These are phyloP conservation scores for Pseudopleuronectes americanus DNA, from an alignment of 2,797 vertebrate species.

Conservation along the genomic window DNA sequence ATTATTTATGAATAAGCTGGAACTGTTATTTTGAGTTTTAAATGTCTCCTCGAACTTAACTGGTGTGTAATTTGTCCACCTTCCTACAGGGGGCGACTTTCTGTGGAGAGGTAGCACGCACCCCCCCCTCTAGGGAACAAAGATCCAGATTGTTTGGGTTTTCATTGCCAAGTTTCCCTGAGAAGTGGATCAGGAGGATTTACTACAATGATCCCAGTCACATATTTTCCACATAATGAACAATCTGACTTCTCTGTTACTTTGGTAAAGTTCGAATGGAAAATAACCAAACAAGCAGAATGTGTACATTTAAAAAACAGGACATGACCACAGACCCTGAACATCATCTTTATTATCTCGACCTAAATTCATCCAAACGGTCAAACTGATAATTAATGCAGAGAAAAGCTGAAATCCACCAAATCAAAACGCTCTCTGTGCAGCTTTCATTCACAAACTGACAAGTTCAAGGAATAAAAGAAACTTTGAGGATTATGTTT, in stretches of 20 bases:
- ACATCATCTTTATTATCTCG: constrained; percentile 66
- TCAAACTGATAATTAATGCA: constrained; percentile 48
- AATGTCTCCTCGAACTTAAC: not conserved
- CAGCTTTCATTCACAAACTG: constrained; percentile 19
- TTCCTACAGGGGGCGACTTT: not conserved
- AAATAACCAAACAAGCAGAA: not conserved
- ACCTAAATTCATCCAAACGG: constrained; percentile 51
- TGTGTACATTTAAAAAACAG: constrained; percentile 1
- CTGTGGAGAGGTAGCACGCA: not conserved
- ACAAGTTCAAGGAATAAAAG: constrained; percentile 9
- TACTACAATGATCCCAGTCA: not conserved
- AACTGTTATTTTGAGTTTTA: too few species aligned
- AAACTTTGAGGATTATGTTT: not conserved
- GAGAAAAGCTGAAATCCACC: constrained; percentile 49
- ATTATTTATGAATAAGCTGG: too few species aligned
- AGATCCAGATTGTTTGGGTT: constrained; percentile 14
- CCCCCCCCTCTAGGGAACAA: too few species aligned
- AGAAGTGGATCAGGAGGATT: constrained; percentile 18
- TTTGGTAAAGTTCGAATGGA: too few species aligned
- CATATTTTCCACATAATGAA: too few species aligned
- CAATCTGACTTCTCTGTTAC: too few species aligned
- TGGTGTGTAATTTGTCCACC: not conserved
- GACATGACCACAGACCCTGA: constrained; percentile 46
- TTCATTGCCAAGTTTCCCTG: constrained; percentile 21
- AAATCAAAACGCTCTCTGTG: constrained; percentile 32